These are phyloP conservation scores for Diglossa cyanea DNA, from an alignment of 2,797 vertebrate genomes.

Conservation along the genomic window DNA sequence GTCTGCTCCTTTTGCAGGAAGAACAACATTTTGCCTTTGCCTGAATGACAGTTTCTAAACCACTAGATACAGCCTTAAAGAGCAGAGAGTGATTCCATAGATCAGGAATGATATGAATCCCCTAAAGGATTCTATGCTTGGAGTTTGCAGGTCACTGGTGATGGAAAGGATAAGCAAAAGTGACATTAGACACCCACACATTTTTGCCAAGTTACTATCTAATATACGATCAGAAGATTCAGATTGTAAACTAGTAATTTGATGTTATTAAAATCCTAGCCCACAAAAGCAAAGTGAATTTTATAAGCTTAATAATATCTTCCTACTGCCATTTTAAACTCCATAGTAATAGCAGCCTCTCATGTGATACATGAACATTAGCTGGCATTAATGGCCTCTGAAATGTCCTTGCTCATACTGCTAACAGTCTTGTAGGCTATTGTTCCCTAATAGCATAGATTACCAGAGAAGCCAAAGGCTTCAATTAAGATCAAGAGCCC, in stretches of 20 bases:
- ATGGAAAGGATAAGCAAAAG: conserved; percentile 17
- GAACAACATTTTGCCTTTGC: neutral
- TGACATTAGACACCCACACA: neutral
- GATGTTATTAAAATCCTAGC: neutral
- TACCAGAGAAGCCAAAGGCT: neutral
- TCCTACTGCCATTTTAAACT: neutral
- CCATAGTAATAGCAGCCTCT: neutral
- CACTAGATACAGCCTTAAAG: neutral
- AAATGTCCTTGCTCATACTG: neutral
- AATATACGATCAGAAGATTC: neutral
- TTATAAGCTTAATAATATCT: neutral
- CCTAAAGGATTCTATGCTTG: neutral
- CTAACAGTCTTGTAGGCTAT: neutral
- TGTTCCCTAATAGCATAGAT: neutral
- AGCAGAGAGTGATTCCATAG: neutral
- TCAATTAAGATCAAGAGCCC: neutral
- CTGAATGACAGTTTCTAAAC: neutral
- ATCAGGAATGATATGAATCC: neutral
- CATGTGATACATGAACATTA: neutral
- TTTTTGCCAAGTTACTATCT: neutral
- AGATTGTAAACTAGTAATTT: neutral
- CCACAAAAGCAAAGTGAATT: neutral
- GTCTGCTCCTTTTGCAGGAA: neutral
- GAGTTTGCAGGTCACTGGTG: conserved; percentile 24
- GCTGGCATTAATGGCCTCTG: neutral